Conservation (phyloP, 2,113 vertebrate genomes). For the Neodontobutis hainanensis region DNA sequence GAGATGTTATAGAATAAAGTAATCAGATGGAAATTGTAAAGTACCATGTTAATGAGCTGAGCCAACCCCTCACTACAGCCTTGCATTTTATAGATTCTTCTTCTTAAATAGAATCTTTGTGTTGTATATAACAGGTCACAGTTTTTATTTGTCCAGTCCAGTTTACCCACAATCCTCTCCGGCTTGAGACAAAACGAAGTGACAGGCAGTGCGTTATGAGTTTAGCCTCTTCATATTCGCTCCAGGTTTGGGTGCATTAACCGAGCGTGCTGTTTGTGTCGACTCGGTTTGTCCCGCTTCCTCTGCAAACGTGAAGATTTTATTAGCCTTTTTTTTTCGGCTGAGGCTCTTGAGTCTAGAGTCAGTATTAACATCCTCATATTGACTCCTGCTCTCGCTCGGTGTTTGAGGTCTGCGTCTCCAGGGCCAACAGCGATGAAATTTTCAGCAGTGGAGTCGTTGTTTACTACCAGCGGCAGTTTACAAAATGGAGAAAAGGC, state of each 20-base stretch:
- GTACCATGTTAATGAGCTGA: too few species aligned
- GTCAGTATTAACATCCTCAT: constrained; percentile 6
- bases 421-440: not conserved
- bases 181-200: not conserved
- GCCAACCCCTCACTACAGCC: too few species aligned
- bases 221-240: not conserved
- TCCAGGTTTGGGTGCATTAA: not conserved
- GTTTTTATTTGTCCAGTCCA: not conserved
- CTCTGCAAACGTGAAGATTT: constrained; percentile 5
- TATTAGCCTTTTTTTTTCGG: constrained; percentile 1
- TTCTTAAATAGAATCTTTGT: too few species aligned
- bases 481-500: not conserved
- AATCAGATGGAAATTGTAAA: too few species aligned
- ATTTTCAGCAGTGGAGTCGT: constrained; percentile 14
- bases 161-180: not conserved
- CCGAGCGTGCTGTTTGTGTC: not conserved
- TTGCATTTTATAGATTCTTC: too few species aligned
- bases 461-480: constrained; percentile 7
- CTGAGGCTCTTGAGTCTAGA: not conserved
- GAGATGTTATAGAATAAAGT: too few species aligned
- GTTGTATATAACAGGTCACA: not conserved
- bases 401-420: constrained; percentile 1
- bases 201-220: not conserved
- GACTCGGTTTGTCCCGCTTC: not conserved
- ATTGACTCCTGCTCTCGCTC: not conserved